Percentiles rank a stretch among this genome's conserved stretches.
phyloP scores from a whole-genome alignment of 2,797 vertebrate genomes.

The Falco naumanni region DNA sequence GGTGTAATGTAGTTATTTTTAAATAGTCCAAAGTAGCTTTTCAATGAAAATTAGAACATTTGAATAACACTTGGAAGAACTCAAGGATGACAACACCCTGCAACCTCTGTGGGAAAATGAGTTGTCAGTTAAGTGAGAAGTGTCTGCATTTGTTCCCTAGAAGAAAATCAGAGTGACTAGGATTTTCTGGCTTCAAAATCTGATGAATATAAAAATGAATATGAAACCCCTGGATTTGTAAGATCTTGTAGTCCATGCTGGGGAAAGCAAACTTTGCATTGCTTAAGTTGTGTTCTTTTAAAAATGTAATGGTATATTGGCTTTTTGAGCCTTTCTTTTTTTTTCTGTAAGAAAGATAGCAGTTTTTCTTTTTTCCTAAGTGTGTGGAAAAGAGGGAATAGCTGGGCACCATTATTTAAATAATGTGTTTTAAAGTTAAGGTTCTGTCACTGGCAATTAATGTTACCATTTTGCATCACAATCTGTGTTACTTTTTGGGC shows the following conservation, averaged over 20 bases:
- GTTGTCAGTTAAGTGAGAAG: neutral
- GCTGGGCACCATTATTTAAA: neutral
- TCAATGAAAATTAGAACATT: constrained; percentile 16
- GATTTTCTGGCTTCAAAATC: neutral
- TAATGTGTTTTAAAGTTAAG: neutral
- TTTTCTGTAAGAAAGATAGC: neutral
- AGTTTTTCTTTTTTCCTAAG: neutral
- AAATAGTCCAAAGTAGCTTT: constrained; percentile 21
- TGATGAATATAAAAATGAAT: neutral
- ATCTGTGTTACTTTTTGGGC: neutral
- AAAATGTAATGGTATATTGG: neutral
- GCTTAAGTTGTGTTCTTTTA: neutral
- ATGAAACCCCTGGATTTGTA: neutral
- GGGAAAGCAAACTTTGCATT: neutral
- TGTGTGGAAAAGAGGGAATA: neutral
- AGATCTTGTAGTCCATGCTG: accelerated
- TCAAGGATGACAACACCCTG: neutral
- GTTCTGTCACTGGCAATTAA: neutral
- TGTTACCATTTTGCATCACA: neutral
- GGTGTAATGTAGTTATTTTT: neutral
- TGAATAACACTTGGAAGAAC: neutral
- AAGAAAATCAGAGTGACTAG: neutral
- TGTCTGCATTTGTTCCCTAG: neutral
- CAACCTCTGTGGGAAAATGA: neutral
- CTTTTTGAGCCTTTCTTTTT: neutral